Percentiles rank a stretch among this genome's conserved stretches.
phyloP scores from a whole-genome alignment of 2,888 invertebrate species.

The Lacanobia wlatinum region DNA sequence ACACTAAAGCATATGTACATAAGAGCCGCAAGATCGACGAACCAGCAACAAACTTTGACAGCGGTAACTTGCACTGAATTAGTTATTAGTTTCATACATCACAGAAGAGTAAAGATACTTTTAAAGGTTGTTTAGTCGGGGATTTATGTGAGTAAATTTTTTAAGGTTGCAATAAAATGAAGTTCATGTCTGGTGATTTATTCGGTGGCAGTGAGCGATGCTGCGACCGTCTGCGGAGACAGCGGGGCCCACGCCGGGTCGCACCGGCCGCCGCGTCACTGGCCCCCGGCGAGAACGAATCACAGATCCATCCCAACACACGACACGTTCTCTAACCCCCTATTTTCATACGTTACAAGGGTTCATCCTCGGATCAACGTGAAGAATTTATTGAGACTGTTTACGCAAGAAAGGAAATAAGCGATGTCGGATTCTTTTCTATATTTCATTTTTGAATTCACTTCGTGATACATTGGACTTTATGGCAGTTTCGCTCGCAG shows the following conservation, averaged over 20 bases:
- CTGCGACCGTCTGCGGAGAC: constrained; percentile 56
- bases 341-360: constrained; percentile 84
- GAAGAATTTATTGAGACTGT: constrained; percentile 86
- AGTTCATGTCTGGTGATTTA: constrained; percentile 63
- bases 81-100: constrained; percentile 38
- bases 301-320: constrained; percentile 72
- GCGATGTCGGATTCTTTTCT: constrained; percentile 63
- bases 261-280: not conserved
- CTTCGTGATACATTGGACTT: constrained; percentile 46
- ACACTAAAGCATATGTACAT: not conserved
- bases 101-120: constrained; percentile 35
- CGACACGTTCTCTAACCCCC: constrained; percentile 74
- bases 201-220: constrained; percentile 72
- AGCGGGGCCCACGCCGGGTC: constrained; percentile 8
- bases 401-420: constrained; percentile 76
- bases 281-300: constrained; percentile 73
- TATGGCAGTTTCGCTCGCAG: constrained; percentile 31
- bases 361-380: constrained; percentile 84
- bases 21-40: constrained; percentile 41
- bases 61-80: constrained; percentile 38
- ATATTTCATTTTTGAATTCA: constrained; percentile 64
- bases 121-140: constrained; percentile 26
- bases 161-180: constrained; percentile 52
- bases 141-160: constrained; percentile 48
- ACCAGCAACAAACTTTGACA: constrained; percentile 23